Conservation (phyloP, 2,888 invertebrate genomes). For the Cephus pulcher region DNA sequence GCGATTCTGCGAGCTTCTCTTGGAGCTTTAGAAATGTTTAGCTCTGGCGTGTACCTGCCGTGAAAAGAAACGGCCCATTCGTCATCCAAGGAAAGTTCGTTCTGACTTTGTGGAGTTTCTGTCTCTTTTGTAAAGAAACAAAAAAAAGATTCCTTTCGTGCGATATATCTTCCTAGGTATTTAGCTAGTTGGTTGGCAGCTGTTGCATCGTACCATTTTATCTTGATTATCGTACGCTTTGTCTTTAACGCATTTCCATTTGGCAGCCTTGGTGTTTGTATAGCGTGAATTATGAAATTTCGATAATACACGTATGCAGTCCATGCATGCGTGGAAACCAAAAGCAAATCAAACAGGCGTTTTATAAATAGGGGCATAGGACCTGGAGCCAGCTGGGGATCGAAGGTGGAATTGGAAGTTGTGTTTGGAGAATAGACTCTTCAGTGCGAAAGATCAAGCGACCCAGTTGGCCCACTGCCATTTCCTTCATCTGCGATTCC, state of each 20-base stretch:
- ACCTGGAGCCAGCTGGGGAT: neutral
- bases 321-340: neutral
- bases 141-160: neutral
- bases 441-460: conserved; percentile 43
- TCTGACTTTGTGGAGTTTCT: neutral
- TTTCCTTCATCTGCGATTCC: conserved; percentile 34
- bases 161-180: neutral
- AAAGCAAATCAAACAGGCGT: conserved; percentile 18
- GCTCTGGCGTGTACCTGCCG: neutral
- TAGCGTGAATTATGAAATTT: neutral
- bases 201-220: neutral
- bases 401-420: conserved; percentile 13
- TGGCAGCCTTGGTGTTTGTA: neutral
- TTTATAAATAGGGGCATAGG: conserved; percentile 20
- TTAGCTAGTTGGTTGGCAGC: neutral
- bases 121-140: neutral
- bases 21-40: neutral
- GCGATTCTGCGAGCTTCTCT: neutral
- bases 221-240: neutral
- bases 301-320: neutral
- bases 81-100: neutral
- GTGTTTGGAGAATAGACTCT: conserved; percentile 35
- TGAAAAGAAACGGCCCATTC: neutral
- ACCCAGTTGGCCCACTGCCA: conserved; percentile 49
- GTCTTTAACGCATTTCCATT: neutral